phyloP scores from a whole-genome alignment of 2,797 vertebrate species.

The Leptatherina wallacei region DNA sequence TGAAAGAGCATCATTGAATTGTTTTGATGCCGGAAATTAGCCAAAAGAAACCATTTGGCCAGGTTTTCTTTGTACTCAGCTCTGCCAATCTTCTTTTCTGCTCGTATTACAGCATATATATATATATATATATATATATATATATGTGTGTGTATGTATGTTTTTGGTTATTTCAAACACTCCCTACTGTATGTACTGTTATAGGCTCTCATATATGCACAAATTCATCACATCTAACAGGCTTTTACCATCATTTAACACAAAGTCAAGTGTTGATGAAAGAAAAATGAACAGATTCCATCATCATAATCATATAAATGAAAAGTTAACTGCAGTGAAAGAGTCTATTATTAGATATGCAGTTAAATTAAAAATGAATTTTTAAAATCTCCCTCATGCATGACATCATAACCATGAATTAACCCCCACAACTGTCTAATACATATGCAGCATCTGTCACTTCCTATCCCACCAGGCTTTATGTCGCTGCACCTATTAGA shows the following conservation, averaged over 20 bases:
- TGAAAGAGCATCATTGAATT: background rate
- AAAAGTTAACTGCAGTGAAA: constrained; percentile 11
- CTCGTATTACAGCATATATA: constrained; percentile 25
- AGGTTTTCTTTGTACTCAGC: constrained; percentile 6
- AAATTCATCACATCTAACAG: constrained; percentile 4
- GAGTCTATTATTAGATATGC: constrained; percentile 30
- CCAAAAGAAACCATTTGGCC: constrained; percentile 1
- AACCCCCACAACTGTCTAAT: constrained; percentile 12
- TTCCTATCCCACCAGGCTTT: constrained; percentile 34
- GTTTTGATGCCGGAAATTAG: background rate
- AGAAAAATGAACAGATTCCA: background rate
- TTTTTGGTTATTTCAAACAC: too few relatives aligned
- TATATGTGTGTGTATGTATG: too few relatives aligned
- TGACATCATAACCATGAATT: constrained; percentile 32
- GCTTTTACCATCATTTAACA: background rate
- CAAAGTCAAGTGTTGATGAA: constrained; percentile 1
- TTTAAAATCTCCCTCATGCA: too few relatives aligned
- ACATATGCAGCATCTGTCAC: constrained; percentile 34
- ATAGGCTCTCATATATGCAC: too few relatives aligned
- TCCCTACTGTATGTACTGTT: too few relatives aligned
- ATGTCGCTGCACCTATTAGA: constrained; percentile 25
- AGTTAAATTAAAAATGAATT: constrained; percentile 43
- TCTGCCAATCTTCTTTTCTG: constrained; percentile 27
- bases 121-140: too few relatives aligned
- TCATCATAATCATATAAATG: background rate